A percentile compares a stretch with the other conserved stretches of the same genome.
Conservation (phyloP, 2,888 invertebrate species). For the Apodemia zela region DNA sequence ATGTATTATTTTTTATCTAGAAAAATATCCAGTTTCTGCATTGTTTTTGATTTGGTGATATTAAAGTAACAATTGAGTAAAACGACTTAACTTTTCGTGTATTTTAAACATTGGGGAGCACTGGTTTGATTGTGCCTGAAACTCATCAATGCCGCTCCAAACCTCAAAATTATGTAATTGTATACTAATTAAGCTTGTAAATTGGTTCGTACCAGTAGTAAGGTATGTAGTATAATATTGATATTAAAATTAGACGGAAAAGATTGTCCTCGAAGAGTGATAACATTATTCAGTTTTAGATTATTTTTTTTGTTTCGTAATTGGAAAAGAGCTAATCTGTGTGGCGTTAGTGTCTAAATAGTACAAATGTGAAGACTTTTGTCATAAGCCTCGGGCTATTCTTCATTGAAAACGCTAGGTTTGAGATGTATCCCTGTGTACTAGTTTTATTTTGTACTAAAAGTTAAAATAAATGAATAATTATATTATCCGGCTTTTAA, state of each 20-base stretch:
- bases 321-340: slow-evolving; percentile 75
- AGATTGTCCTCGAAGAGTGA: slow-evolving; percentile 68
- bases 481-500: slow-evolving; percentile 42
- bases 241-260: slow-evolving; percentile 48
- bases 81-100: slow-evolving; percentile 47
- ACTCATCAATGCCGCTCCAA: slow-evolving; percentile 77
- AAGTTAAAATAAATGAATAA: slow-evolving; percentile 81
- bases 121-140: slow-evolving; percentile 78
- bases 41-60: background rate
- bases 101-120: slow-evolving; percentile 71
- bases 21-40: background rate
- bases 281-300: slow-evolving; percentile 77
- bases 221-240: slow-evolving; percentile 52
- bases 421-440: slow-evolving; percentile 81
- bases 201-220: slow-evolving; percentile 56
- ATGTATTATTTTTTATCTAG: background rate
- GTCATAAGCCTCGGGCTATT: slow-evolving; percentile 80
- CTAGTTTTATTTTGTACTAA: slow-evolving; percentile 82
- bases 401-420: slow-evolving; percentile 79
- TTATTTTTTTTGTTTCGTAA: slow-evolving; percentile 69
- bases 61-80: too few species aligned
- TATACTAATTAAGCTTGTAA: slow-evolving; percentile 58
- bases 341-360: slow-evolving; percentile 80
- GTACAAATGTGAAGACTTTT: slow-evolving; percentile 82
- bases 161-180: slow-evolving; percentile 76